Conservation (phyloP, 2,888 invertebrate species). For the Helobdella robusta region DNA sequence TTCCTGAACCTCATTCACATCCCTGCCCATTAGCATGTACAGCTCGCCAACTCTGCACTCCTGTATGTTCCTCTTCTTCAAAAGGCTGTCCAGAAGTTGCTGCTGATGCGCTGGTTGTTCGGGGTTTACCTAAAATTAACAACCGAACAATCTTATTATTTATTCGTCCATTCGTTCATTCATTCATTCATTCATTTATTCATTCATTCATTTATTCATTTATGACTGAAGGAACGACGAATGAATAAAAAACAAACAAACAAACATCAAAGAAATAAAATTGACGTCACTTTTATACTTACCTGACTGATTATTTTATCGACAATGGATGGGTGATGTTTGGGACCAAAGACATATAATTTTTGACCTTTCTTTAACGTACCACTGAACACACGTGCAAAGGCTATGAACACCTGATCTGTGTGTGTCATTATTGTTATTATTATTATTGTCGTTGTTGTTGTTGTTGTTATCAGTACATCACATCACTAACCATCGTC, state of each 20-base stretch:
- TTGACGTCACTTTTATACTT: background rate
- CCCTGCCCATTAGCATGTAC: conserved; percentile 85
- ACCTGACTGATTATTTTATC: conserved; percentile 44
- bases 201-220: too few relatives aligned
- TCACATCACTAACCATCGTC: too few relatives aligned
- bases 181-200: too few relatives aligned
- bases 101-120: too few relatives aligned
- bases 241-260: too few relatives aligned
- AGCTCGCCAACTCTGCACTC: conserved; percentile 59
- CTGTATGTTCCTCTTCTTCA: conserved; percentile 8
- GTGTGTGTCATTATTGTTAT: background rate
- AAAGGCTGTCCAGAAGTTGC: too few relatives aligned
- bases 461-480: background rate
- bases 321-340: conserved; percentile 67
- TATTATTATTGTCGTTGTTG: background rate
- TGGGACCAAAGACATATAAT: conserved; percentile 74
- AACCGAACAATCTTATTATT: too few relatives aligned
- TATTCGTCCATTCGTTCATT: too few relatives aligned
- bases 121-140: too few relatives aligned
- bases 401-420: conserved; percentile 62
- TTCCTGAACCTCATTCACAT: conserved; percentile 67
- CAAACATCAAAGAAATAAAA: too few relatives aligned
- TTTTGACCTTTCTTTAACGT: conserved; percentile 65
- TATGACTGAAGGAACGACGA: too few relatives aligned
- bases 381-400: conserved; percentile 86